Base-by-base conservation (phyloP, 2,888 invertebrate species). In the Notodonta dromedarius region DNA sequence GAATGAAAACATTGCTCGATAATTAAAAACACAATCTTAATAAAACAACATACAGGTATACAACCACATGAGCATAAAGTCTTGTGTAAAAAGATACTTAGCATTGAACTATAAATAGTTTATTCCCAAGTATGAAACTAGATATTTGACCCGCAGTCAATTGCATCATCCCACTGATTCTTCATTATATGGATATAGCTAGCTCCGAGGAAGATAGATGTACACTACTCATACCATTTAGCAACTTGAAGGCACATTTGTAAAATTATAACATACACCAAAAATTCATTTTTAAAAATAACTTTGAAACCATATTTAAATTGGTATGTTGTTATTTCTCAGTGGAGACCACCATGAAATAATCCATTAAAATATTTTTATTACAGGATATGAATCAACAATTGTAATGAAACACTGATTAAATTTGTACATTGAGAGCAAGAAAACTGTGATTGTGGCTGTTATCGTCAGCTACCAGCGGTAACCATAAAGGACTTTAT, bases 401-500 rank as follows among this genome's bases (percentile, higher is more conserved):
- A 78, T 74, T 83, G 80, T 84, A 87, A 87, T 89, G 79, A 84
- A 85, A 80, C 66, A 79, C 78, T 88, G 89, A 90, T 90, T 90
- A 88, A 85, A 83, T 74, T 71, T 69, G 52, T 76, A 78, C 76
- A 76, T 76, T 74, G 74, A 72, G 74, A 74, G 67, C 72, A 75
- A 80, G 74, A 77, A 83, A 72, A 74, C 66, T 77, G 69, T 74
- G 69, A 74, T 74, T 74, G 76, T 73, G 74, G 72, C 59, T 76
- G 83, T 90, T 89, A 90, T 90, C 88, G 76, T 78, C 80, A 79
- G 76, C 79, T 74, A 80, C 78, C 81, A 82, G 67, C 59, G 55
- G 80, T 83, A 86, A 83, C 87, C 87, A 87, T 88, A 90, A 86
- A 85, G 86, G 79, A 84, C 83, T 89, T 90, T 91, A 93, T 92